Evolutionary conservation across 2,797 vertebrate genomes (phyloP), one percentile per base, ranked within the genome.

Genomic region (Clamator glandarius): DNA sequence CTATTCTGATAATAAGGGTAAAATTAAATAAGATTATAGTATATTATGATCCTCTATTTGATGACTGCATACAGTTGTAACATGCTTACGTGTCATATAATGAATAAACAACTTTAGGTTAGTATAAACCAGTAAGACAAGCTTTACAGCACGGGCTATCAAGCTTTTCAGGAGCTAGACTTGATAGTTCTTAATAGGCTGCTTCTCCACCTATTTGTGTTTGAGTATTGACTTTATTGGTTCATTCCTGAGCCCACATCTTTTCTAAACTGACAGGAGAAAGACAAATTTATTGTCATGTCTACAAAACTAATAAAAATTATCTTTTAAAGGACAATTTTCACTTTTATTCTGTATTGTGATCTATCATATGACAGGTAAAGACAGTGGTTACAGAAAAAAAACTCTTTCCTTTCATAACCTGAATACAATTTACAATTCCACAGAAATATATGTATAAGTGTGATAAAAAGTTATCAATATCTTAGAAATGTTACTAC

Each of bases 391-490:
- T 58, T 7, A 41, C 2, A 21, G 4, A 31, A 67, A 80, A 62
- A 51, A 54, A 59, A 2, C 12, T 5, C 7, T 28, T 62, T 46
- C 3, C 2, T 72, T 61, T 79, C 7, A 28, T 69, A 76, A 52
- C 70, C 15, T 41, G 42, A 91, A 55, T 4, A 50, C 5, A 61
- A 64, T 36, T 52, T 66, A 51, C 78, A 82, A 69, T 63, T 55
- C 6, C 7, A 21, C 18, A 36, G 15, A 59, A 1, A 24, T 46
- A 0, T 41, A 28, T 14, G 2, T 14, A 48, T 42, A 42, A 3
- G 4, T n/a, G 68, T 24, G 6, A 48, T n/a, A 57, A 81, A 89
- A 73, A 33, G 8, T n/a, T 17, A 17, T 7, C 66, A 2, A 21
- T 64, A 29, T 1, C 2, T 84, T 68, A 61, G 69, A 84, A 67